These are phyloP conservation scores for Thera britannica DNA, from an alignment of 2,888 invertebrate genomes.

Conservation along the genomic window DNA sequence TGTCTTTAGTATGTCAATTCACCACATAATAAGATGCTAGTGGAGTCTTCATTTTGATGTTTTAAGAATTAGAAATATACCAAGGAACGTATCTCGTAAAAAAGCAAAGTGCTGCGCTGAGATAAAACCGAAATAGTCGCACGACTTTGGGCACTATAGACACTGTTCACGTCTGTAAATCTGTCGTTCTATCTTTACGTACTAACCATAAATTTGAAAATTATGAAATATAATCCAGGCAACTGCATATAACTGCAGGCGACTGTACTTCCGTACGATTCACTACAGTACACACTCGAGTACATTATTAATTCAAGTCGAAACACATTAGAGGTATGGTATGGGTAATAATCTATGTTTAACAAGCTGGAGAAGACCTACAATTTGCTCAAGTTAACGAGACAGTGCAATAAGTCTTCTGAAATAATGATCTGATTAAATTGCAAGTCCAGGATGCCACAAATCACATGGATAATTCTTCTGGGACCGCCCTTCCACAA, in stretches of 20 bases:
- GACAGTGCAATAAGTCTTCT: slow-evolving; percentile 1
- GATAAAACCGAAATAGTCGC: no score
- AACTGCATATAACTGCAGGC: not conserved
- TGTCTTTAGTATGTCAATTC: slow-evolving; percentile 6
- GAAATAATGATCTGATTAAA: slow-evolving; percentile 5
- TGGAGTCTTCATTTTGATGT: not conserved
- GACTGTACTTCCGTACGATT: not conserved
- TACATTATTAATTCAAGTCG: not conserved
- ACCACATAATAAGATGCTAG: slow-evolving; percentile 7
- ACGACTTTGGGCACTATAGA: no score
- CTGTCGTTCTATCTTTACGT: not conserved
- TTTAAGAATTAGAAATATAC: not conserved
- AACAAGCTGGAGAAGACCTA: not conserved
- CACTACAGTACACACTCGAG: not conserved
- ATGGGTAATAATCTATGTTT: not conserved
- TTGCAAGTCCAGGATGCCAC: not conserved
- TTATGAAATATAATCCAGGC: no score
- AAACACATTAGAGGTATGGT: not conserved
- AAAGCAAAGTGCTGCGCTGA: no score
- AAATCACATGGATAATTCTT: slow-evolving; percentile 1
- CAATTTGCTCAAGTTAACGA: slow-evolving; percentile 4
- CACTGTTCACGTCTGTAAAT: no score
- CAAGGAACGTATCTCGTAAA: no score
- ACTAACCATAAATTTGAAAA: no score
- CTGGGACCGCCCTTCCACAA: not conserved